Percentiles rank a stretch among this genome's conserved stretches.
phyloP scores from a whole-genome alignment of 2,113 vertebrate genomes.

The Terrapene triunguis region DNA sequence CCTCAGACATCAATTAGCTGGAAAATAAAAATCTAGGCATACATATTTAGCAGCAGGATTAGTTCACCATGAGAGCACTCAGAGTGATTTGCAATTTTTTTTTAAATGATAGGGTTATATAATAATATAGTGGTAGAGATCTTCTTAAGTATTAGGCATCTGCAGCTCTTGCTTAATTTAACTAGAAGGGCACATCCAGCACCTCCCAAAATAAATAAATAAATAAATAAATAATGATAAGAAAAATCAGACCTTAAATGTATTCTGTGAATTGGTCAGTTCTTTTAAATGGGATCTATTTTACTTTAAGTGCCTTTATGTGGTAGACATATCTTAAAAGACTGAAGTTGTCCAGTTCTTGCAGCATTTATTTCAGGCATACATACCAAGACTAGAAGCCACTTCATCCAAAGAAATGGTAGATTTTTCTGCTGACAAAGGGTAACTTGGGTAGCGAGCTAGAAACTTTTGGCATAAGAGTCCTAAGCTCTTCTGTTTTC shows the following conservation, averaged over 20 bases:
- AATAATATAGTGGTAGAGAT: neutral
- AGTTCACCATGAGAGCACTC: neutral
- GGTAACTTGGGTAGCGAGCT: slow-evolving; percentile 93
- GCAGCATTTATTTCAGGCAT: neutral
- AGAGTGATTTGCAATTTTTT: slow-evolving; percentile 21
- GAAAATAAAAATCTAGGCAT: neutral
- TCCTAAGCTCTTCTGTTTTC: slow-evolving; percentile 96
- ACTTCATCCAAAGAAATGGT: slow-evolving; percentile 96
- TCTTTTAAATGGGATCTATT: neutral
- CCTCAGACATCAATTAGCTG: neutral
- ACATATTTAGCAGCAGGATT: neutral
- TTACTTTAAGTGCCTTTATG: neutral
- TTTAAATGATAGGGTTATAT: neutral
- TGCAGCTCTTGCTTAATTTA: slow-evolving; percentile 9
- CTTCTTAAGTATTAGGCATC: neutral
- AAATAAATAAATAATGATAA: neutral
- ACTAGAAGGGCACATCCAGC: slow-evolving; percentile 34
- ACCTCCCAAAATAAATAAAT: neutral
- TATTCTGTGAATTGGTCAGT: neutral
- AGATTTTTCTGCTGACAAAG: slow-evolving; percentile 85
- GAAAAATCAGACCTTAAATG: neutral
- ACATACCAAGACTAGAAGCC: slow-evolving; percentile 90
- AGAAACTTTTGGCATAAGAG: slow-evolving; percentile 96
- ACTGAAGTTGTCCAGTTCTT: slow-evolving; percentile 5
- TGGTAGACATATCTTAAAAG: neutral